phyloP scores from a whole-genome alignment of 2,888 invertebrate species.

The Sinohyriopsis cumingii region DNA sequence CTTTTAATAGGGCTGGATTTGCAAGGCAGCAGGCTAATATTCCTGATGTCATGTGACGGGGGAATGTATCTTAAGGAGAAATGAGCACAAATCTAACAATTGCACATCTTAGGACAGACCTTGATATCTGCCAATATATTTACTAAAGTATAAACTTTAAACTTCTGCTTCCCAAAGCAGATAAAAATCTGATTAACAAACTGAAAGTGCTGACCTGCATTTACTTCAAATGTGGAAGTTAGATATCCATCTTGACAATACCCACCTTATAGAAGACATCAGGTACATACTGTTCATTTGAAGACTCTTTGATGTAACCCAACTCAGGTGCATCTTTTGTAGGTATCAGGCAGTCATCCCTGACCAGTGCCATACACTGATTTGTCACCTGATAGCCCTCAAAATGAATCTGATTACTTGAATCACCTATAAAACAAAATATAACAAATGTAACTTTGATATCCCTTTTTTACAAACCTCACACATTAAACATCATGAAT shows the following conservation, averaged over 20 bases:
- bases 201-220: no score
- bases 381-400: slow-evolving; percentile 99
- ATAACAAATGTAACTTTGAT: background rate
- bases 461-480: background rate
- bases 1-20: no score
- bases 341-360: slow-evolving; percentile 93
- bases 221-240: no score
- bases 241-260: slow-evolving; percentile 72
- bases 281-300: slow-evolving; percentile 95
- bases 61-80: no score
- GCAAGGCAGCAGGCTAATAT: no score
- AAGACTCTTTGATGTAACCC: slow-evolving; percentile 94
- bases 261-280: slow-evolving; percentile 97
- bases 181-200: no score
- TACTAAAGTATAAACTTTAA: no score
- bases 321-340: slow-evolving; percentile 98
- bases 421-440: slow-evolving; percentile 81
- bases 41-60: no score
- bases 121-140: no score
- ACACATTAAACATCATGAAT: background rate
- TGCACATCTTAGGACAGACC: no score
- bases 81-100: no score
- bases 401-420: slow-evolving; percentile 93
- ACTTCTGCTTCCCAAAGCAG: no score
- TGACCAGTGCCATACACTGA: slow-evolving; percentile 97